A percentile compares a stretch with the other conserved stretches of the same genome.
phyloP scores from a whole-genome alignment of 2,888 invertebrate species.

The Polia nebulosa region DNA sequence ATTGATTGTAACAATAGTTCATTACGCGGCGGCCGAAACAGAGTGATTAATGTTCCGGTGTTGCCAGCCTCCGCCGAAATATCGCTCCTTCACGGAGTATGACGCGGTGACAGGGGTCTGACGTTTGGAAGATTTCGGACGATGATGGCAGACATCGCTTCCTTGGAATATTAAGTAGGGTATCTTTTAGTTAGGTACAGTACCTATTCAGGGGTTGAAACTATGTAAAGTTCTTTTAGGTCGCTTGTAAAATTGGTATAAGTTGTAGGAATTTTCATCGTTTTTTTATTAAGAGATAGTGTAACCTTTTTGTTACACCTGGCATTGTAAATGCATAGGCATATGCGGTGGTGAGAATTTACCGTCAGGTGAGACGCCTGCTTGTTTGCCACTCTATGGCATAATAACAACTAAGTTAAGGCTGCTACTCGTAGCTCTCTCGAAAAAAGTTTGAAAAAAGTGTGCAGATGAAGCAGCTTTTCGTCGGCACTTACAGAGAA shows the following conservation, averaged over 20 bases:
- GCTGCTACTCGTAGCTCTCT: no score
- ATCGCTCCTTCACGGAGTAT: constrained; percentile 47
- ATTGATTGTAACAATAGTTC: constrained; percentile 77
- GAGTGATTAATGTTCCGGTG: constrained; percentile 74
- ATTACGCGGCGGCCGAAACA: constrained; percentile 71
- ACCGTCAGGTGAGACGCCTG: no score
- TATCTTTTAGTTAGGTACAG: background rate
- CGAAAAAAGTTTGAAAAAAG: no score
- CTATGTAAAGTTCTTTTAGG: background rate
- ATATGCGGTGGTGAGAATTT: no score
- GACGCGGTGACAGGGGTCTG: constrained; percentile 44
- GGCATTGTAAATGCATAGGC: no score
- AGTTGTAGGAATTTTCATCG: no score
- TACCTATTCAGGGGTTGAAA: background rate
- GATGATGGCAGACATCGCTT: background rate
- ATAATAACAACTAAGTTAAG: no score
- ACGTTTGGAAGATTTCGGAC: constrained; percentile 19
- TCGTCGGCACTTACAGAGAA: no score
- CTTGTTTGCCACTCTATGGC: no score
- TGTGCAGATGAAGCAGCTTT: no score
- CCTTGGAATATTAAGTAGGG: constrained; percentile 23
- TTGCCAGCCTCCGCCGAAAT: constrained; percentile 52
- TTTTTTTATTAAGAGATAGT: no score
- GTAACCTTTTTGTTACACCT: no score
- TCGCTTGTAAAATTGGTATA: background rate